Percentiles rank a stretch among this genome's conserved stretches.
These are phyloP conservation scores for Hyperoplus lanceolatus DNA, from an alignment of 2,797 vertebrate genomes.

Conservation along the genomic window DNA sequence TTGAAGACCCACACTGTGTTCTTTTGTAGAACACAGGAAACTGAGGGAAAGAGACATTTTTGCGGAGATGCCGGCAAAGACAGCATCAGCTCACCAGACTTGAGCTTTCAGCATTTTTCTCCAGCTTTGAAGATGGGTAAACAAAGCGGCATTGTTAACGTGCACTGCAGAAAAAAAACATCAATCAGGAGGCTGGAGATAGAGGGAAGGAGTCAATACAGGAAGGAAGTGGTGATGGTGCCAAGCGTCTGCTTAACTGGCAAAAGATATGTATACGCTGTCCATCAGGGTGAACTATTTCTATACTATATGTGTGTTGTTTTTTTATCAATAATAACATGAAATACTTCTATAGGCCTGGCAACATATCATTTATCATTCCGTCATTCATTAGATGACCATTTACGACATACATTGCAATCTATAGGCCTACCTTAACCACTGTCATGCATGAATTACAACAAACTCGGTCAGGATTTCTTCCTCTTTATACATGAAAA, in stretches of 20 bases:
- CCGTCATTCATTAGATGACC: no score
- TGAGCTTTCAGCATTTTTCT: conserved; percentile 3
- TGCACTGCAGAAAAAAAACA: conserved; percentile 9
- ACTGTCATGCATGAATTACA: no score
- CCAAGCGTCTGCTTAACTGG: conserved; percentile 35
- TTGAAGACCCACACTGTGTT: conserved; percentile 19
- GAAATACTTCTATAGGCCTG: neutral
- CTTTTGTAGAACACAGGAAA: conserved; percentile 60
- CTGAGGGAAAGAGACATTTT: conserved; percentile 41
- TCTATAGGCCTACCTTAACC: no score
- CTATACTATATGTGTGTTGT: no score
- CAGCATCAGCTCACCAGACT: conserved; percentile 39
- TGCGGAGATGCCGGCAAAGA: conserved; percentile 31
- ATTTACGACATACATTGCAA: no score
- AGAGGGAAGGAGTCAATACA: conserved; percentile 38
- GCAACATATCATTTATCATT: no score
- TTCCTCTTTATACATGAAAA: no score
- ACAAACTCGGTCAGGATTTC: no score
- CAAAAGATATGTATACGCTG: neutral
- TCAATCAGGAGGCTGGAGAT: conserved; percentile 30
- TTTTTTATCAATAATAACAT: neutral
- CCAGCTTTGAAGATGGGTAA: conserved; percentile 50
- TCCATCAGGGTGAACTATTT: conserved; percentile 1
- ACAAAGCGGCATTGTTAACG: conserved; percentile 62
- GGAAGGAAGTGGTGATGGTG: conserved; percentile 59